Conservation (phyloP, 2,797 vertebrate genomes). For the Macrochelys suwanniensis region DNA sequence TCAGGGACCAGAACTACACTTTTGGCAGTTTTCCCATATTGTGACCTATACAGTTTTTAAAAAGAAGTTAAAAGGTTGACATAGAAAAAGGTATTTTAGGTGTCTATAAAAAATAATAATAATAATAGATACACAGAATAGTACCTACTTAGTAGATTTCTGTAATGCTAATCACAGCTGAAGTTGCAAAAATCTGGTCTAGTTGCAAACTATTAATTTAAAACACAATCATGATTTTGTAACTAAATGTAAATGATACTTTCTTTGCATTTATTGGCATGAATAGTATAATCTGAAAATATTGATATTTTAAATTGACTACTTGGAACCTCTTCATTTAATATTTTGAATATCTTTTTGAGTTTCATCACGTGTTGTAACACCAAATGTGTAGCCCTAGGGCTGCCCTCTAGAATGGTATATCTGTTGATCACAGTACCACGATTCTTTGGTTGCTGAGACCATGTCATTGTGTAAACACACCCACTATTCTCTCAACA, state of each 20-base stretch:
- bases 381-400: not conserved
- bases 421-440: not conserved
- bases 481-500: not conserved
- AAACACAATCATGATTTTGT: not conserved
- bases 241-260: not conserved
- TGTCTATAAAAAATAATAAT: not conserved
- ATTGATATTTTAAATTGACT: not conserved
- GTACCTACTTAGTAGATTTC: not conserved
- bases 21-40: not conserved
- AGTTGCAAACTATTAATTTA: not conserved
- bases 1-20: not conserved
- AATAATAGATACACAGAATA: not conserved
- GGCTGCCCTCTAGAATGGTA: not conserved
- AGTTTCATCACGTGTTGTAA: not conserved
- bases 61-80: not conserved
- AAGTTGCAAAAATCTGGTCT: rapidly evolving
- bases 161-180: not conserved
- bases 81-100: not conserved
- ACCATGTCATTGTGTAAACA: not conserved
- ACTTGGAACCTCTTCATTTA: not conserved
- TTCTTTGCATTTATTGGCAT: not conserved
- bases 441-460: not conserved
- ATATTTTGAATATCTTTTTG: not conserved
- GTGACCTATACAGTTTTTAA: not conserved
- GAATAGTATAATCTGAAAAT: not conserved